Base-by-base conservation (phyloP, 2,113 vertebrate species). In the Poicephalus meyeri region DNA sequence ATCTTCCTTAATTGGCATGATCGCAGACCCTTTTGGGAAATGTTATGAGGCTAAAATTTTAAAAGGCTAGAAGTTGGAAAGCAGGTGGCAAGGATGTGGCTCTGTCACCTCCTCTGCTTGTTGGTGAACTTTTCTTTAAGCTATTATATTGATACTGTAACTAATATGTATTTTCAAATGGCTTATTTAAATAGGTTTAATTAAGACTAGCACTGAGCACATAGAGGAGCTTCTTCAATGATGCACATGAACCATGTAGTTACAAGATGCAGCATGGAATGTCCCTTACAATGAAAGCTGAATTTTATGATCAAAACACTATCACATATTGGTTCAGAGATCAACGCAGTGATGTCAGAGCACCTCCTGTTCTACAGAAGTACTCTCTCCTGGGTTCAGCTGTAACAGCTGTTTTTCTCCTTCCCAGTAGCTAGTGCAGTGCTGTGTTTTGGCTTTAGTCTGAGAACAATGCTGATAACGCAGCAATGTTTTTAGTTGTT, bases 191-290 rank as follows among this genome's bases (percentile, higher is more conserved):
- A 79, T 21, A 35, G 7, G 63, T 72, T 46, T n/a, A 50, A 28
- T 66, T 63, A 3, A 85, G 3, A n/a, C n/a, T 37, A 81, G 55
- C 3, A 33, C 2, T 53, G 28, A 76, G 37, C 41, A 58, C 28
- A 47, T 0, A 58, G 8, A 68, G 10, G 9, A 3, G 52, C 66
- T 8, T 8, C 4, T n/a, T 58, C 37, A 70, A 41, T 2, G 3
- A 76, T 7, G 6, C 26, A 47, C 6, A 13, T 33, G 70, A 80
- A 63, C 11, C 2, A 0, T 19, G 11, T 41, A 71, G 52, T 37
- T 64, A 42, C 11, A 3, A 5, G 47, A 89, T 13, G 2, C 4
- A 79, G 42, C 24, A 71, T 10, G 8, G 31, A 74, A 74, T 20
- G 23, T 5, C 6, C 25, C 12, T 64, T 52, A 44, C 7, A 50